phyloP scores from a whole-genome alignment of 2,113 vertebrate genomes.

The Zapus hudsonius region DNA sequence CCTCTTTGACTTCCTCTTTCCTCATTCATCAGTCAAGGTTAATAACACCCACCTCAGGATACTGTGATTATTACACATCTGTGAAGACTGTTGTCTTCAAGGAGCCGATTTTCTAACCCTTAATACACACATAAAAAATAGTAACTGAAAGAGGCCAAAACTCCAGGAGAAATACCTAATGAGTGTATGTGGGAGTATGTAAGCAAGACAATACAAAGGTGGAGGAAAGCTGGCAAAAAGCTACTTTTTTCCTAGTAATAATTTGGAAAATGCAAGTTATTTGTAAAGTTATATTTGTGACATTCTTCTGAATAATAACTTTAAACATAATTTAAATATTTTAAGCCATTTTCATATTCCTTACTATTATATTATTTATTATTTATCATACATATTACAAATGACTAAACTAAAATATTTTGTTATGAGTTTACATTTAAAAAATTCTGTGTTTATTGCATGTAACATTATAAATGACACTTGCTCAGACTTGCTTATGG shows the following conservation, averaged over 20 bases:
- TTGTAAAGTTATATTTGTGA: not conserved
- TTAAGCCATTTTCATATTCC: not conserved
- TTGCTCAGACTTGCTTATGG: not conserved
- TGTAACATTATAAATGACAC: not conserved
- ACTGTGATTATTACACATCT: not conserved
- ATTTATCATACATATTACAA: not conserved
- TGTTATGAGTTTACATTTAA: not conserved
- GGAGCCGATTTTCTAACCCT: accelerated
- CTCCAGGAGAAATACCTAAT: not conserved
- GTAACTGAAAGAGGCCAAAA: not conserved
- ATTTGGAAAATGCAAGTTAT: not conserved
- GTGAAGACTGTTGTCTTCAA: not conserved
- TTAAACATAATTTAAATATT: not conserved
- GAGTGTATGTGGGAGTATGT: not conserved
- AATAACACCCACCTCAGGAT: not conserved
- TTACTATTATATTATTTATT: not conserved
- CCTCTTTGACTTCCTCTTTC: not conserved
- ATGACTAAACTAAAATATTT: not conserved
- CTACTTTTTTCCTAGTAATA: not conserved
- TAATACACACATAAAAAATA: accelerated
- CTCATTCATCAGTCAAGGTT: not conserved
- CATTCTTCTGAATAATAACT: not conserved
- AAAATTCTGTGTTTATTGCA: not conserved
- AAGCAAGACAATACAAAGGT: not conserved
- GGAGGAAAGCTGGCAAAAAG: not conserved